Percentiles rank a stretch among this genome's conserved stretches.
Conservation (phyloP, 2,797 vertebrate species). For the Nannoperca australis region DNA sequence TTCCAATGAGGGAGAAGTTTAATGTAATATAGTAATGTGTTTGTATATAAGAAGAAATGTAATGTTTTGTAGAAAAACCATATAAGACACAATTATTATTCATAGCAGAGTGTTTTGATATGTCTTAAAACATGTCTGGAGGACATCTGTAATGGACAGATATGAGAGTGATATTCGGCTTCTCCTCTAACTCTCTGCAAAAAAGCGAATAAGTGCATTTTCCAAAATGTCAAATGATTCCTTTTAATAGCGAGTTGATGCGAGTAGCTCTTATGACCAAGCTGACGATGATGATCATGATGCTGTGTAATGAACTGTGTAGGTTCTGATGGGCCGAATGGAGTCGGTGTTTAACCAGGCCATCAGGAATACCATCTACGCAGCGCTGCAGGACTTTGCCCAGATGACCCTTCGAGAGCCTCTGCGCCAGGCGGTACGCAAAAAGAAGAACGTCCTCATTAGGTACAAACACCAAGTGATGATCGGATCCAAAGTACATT, state of each 20-base stretch:
- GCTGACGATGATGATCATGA: neutral
- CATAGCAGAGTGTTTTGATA: neutral
- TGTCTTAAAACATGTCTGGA: neutral
- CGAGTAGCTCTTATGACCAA: neutral
- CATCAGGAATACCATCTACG: slow-evolving; percentile 98
- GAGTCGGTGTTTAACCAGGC: slow-evolving; percentile 99
- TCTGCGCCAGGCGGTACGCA: slow-evolving; percentile 96
- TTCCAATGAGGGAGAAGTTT: neutral
- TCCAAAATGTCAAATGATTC: neutral
- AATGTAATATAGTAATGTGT: neutral
- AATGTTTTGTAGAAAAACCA: neutral
- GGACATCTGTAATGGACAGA: neutral
- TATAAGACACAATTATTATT: neutral
- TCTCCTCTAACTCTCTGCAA: neutral
- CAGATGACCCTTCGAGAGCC: slow-evolving; percentile 96
- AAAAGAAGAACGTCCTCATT: slow-evolving; percentile 99
- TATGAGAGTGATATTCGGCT: neutral
- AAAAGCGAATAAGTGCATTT: neutral
- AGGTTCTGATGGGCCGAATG: slow-evolving; percentile 98
- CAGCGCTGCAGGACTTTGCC: slow-evolving; percentile 97
- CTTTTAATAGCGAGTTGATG: neutral
- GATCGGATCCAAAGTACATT: neutral
- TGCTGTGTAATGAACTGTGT: slow-evolving; percentile 12
- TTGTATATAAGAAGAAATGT: neutral
- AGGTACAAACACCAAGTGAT: slow-evolving; percentile 50